A percentile compares a stretch with the other conserved stretches of the same genome.
Conservation (phyloP, 2,797 vertebrate species). For the Microctenopoma stevenorrisi region DNA sequence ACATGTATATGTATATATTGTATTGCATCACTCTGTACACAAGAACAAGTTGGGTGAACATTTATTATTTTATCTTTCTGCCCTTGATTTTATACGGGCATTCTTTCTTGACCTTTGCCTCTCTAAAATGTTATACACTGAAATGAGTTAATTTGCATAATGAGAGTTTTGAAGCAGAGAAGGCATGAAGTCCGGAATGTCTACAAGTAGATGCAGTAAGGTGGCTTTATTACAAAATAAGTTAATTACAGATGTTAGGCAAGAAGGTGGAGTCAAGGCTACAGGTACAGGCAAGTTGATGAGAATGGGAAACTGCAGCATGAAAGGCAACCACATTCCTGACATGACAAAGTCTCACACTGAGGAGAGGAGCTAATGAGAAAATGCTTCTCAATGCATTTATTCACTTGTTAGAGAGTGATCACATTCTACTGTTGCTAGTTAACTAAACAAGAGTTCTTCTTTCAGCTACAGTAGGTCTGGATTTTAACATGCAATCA, state of each 20-base stretch:
- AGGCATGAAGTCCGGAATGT: neutral
- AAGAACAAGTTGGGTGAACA: too few relatives aligned
- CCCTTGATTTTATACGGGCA: too few relatives aligned
- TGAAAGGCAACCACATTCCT: neutral
- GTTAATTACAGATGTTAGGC: neutral
- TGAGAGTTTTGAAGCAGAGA: neutral
- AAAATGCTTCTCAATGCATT: too few relatives aligned
- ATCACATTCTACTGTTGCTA: too few relatives aligned
- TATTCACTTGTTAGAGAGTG: neutral
- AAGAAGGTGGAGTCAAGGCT: neutral
- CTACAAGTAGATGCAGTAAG: neutral
- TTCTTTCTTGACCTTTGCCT: neutral
- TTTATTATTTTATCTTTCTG: too few relatives aligned
- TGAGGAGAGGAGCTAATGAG: too few relatives aligned
- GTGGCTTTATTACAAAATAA: too few relatives aligned
- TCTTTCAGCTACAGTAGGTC: neutral
- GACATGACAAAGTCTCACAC: neutral
- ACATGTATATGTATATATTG: too few relatives aligned
- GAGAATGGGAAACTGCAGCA: neutral
- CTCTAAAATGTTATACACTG: neutral
- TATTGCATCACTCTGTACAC: too few relatives aligned
- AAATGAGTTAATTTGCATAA: neutral
- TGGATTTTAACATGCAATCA: neutral
- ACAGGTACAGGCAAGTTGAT: neutral
- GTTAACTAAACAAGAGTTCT: too few relatives aligned